Conservation (phyloP, 1,140 invertebrate species). For the Tetramorium simillimum region DNA sequence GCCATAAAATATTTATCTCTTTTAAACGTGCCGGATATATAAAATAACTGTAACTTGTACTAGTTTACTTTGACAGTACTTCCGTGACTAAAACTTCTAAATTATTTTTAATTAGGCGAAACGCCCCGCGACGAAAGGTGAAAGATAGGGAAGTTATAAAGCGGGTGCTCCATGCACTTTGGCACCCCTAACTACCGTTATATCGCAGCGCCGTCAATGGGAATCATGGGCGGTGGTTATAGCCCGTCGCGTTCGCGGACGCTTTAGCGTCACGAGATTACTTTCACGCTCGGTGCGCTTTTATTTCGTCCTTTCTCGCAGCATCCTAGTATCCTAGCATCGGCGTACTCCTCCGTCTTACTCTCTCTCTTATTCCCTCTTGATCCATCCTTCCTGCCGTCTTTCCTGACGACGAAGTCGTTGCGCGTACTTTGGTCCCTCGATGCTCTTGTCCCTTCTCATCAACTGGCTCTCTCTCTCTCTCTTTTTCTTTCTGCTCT, state of each 20-base stretch:
- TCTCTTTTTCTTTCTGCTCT: not conserved
- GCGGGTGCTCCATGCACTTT: not conserved
- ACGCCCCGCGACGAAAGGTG: not conserved
- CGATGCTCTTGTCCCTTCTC: not conserved
- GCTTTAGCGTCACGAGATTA: conserved; percentile 59
- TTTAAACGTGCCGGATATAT: not conserved
- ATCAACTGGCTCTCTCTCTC: not conserved
- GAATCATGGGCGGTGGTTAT: conserved; percentile 46
- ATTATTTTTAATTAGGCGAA: conserved; percentile 17
- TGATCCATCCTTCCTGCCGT: conserved; percentile 24
- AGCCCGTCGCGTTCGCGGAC: conserved; percentile 45
- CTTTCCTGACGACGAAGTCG: conserved; percentile 24
- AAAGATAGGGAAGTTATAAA: not conserved
- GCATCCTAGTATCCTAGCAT: not conserved
- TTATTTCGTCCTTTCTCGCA: conserved; percentile 54
- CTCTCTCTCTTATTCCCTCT: conserved; percentile 47
- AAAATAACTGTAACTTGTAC: not conserved
- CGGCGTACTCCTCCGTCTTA: not conserved
- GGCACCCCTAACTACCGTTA: conserved; percentile 35
- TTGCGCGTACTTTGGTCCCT: conserved; percentile 41
- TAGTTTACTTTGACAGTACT: not conserved
- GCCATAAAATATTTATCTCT: not conserved
- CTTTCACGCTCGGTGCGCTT: conserved; percentile 57
- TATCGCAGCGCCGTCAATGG: conserved; percentile 40
- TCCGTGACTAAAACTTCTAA: not conserved